Evolutionary conservation across 2,888 invertebrate species (phyloP).

Genomic region (Asteroscopus sphinx): DNA sequence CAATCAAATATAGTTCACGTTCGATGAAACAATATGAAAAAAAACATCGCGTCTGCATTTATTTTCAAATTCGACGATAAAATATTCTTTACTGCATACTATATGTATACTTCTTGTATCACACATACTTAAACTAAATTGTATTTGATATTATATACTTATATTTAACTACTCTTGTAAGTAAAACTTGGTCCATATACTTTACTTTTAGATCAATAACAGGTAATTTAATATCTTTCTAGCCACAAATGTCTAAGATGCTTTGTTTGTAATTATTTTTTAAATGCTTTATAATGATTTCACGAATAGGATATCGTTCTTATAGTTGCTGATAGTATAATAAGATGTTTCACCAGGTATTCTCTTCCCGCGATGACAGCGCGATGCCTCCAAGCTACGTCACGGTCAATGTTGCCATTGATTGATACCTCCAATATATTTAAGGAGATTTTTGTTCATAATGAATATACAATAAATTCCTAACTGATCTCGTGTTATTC

Average conservation of each 20-base stretch:
- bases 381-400: too few relatives aligned
- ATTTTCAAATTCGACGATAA: conserved; percentile 52
- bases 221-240: conserved; percentile 26
- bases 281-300: too few relatives aligned
- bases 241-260: conserved; percentile 16
- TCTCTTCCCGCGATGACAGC: too few relatives aligned
- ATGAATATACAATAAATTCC: too few relatives aligned
- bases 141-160: conserved; percentile 35
- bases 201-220: conserved; percentile 44
- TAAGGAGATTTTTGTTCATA: too few relatives aligned
- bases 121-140: conserved; percentile 27
- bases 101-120: conserved; percentile 27
- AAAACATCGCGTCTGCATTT: conserved; percentile 42
- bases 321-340: too few relatives aligned
- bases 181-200: conserved; percentile 46
- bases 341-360: too few relatives aligned
- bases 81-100: conserved; percentile 38
- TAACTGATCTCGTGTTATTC: too few relatives aligned
- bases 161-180: conserved; percentile 44
- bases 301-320: too few relatives aligned
- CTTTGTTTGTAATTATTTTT: conserved; percentile 28
- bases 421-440: too few relatives aligned
- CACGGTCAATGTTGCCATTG: too few relatives aligned
- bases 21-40: conserved; percentile 5
- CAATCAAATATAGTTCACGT: conserved; percentile 26